A percentile compares a stretch with the other conserved stretches of the same genome.
phyloP scores from a whole-genome alignment of 2,888 invertebrate species.

The Cyaniris semiargus region DNA sequence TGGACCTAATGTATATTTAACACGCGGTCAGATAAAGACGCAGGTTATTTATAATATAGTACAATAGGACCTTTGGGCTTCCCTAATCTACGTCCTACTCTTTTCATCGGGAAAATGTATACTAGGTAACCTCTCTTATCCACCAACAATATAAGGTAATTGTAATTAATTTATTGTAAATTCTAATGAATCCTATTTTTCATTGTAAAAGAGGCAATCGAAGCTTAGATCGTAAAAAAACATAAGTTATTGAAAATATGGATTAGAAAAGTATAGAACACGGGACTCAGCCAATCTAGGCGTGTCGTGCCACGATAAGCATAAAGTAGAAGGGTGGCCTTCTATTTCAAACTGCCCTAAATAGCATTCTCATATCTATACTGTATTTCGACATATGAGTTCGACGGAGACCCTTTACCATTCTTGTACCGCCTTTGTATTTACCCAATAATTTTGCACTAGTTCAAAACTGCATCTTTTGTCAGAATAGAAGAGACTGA shows the following conservation, averaged over 20 bases:
- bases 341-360: constrained; percentile 19
- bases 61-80: background rate
- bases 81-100: no score
- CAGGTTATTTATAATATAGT: background rate
- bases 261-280: background rate
- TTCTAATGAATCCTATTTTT: background rate
- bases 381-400: constrained; percentile 15
- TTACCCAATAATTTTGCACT: background rate
- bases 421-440: background rate
- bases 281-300: background rate
- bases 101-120: no score
- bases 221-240: background rate
- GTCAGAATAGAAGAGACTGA: no score
- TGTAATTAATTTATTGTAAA: no score
- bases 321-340: constrained; percentile 21
- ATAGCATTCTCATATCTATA: constrained; percentile 20
- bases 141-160: no score
- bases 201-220: background rate
- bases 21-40: background rate
- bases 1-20: constrained; percentile 36
- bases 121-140: no score
- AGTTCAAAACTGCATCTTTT: background rate
- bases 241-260: constrained; percentile 28
- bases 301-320: constrained; percentile 8
- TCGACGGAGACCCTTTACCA: background rate